Percentiles rank a stretch among this genome's conserved stretches.
These are phyloP conservation scores for Scylla paramamosain DNA, from an alignment of 1,140 invertebrate genomes.

Conservation along the genomic window DNA sequence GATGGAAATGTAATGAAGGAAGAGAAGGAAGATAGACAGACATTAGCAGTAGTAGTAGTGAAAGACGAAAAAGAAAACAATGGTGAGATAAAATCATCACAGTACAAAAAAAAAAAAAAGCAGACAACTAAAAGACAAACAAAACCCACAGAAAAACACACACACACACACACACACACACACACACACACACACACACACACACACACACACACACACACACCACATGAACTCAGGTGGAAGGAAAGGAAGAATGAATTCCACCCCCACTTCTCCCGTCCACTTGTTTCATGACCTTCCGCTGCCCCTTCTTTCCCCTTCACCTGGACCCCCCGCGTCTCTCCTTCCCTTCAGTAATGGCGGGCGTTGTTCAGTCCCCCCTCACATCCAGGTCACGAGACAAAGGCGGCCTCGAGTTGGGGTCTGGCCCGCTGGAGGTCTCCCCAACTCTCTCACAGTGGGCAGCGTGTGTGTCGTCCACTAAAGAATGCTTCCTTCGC, in stretches of 20 bases:
- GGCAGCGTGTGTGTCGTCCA: constrained; percentile 6
- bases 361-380: background rate
- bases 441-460: background rate
- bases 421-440: background rate
- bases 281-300: background rate
- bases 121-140: too few relatives aligned
- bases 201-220: too few relatives aligned
- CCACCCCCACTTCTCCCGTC: background rate
- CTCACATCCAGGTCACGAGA: constrained; percentile 10
- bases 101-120: background rate
- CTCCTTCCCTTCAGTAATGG: constrained; percentile 10
- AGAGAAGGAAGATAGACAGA: background rate
- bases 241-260: background rate
- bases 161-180: too few relatives aligned
- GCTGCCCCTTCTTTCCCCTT: background rate
- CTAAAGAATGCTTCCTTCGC: constrained; percentile 9
- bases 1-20: too few relatives aligned
- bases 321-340: too few relatives aligned
- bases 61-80: background rate
- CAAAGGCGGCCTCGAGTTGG: background rate
- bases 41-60: too few relatives aligned
- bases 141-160: too few relatives aligned
- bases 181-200: too few relatives aligned
- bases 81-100: too few relatives aligned
- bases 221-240: too few relatives aligned